Evolutionary conservation across 1,140 invertebrate genomes (phyloP).

Genomic region (Aethina tumida): DNA sequence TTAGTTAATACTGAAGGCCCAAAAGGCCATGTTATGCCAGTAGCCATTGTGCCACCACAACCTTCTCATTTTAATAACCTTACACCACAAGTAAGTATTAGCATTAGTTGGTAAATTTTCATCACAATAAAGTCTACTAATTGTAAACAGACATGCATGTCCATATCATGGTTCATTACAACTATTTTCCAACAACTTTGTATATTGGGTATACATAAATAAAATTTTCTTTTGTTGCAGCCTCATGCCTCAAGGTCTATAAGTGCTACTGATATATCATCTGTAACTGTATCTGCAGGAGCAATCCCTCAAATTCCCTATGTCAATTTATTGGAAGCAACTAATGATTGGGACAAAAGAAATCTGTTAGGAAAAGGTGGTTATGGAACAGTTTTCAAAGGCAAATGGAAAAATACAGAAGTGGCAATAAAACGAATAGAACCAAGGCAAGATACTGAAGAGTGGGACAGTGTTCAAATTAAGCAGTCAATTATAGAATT

Average conservation of each 20-base stretch:
- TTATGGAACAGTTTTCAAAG: conserved; percentile 89
- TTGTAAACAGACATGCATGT: no score
- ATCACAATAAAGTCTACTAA: no score
- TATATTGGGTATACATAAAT: no score
- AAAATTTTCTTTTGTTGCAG: background rate
- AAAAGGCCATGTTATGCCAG: no score
- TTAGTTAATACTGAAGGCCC: no score
- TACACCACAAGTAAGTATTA: no score
- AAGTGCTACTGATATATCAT: conserved; percentile 20
- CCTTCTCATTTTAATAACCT: no score
- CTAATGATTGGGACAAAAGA: conserved; percentile 60
- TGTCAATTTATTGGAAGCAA: conserved; percentile 67
- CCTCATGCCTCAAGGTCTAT: conserved; percentile 9
- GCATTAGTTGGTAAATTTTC: no score
- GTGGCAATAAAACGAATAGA: conserved; percentile 84
- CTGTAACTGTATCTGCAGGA: conserved; percentile 38
- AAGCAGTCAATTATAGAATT: conserved; percentile 71
- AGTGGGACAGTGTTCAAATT: conserved; percentile 45
- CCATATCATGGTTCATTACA: no score
- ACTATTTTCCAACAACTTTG: no score
- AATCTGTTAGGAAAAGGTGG: conserved; percentile 80
- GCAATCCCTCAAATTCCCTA: conserved; percentile 60
- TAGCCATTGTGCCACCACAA: no score
- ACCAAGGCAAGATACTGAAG: conserved; percentile 35
- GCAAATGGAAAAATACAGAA: conserved; percentile 73